A percentile compares a stretch with the other conserved stretches of the same genome.
phyloP scores from a whole-genome alignment of 2,113 vertebrate species.

The Chionomys nivalis region DNA sequence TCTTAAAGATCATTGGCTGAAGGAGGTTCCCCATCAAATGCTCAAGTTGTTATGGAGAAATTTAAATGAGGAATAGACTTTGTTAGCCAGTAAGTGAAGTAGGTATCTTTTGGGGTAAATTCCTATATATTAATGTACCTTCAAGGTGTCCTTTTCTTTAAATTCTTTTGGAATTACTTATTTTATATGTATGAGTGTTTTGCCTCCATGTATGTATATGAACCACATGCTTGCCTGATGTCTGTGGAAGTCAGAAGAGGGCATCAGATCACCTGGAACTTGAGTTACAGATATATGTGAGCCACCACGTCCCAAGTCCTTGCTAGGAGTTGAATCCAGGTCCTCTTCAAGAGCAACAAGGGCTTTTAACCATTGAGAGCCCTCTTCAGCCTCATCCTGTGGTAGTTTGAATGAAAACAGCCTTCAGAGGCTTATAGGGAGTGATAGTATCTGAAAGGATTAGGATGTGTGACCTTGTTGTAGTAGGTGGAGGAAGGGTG shows the following conservation, averaged over 20 bases:
- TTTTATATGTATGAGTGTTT: background rate
- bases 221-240: background rate
- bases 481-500: too few relatives aligned
- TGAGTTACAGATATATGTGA: background rate
- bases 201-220: background rate
- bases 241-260: background rate
- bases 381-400: background rate
- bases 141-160: background rate
- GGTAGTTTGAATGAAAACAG: background rate
- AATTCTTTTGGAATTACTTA: background rate
- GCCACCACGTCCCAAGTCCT: background rate
- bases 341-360: background rate
- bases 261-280: background rate
- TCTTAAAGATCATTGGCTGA: too few relatives aligned
- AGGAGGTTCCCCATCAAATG: background rate
- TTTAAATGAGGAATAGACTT: background rate
- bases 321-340: background rate
- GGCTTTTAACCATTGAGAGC: background rate
- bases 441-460: background rate
- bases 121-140: background rate
- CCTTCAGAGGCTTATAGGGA: background rate
- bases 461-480: background rate
- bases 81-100: background rate
- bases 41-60: background rate
- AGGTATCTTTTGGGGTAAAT: background rate